A percentile compares a stretch with the other conserved stretches of the same genome.
phyloP scores from a whole-genome alignment of 1,140 invertebrate species.

The Orius insidiosus region DNA sequence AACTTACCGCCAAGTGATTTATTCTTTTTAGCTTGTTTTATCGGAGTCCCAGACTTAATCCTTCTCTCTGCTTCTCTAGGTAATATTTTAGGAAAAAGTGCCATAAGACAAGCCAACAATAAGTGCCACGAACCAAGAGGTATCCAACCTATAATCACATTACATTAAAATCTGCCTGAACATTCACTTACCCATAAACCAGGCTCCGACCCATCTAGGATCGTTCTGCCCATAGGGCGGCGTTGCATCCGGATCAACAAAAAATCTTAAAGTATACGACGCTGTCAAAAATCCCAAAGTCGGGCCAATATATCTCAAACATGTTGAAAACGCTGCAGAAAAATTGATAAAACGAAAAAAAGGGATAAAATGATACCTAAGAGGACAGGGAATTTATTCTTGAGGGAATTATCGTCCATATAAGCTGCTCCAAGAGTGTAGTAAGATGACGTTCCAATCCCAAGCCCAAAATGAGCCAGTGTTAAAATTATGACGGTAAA shows the following conservation, averaged over 20 bases:
- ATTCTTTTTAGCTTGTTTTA: background rate
- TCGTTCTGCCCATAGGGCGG: constrained; percentile 21
- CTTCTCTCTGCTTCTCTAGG: constrained; percentile 17
- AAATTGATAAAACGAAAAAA: background rate
- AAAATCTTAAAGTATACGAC: constrained; percentile 17
- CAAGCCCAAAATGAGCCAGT: constrained; percentile 11
- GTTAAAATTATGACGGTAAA: constrained; percentile 15
- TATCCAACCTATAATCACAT: constrained; percentile 19
- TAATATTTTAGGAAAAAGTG: constrained; percentile 18
- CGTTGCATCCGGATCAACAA: constrained; percentile 14
- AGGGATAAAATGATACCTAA: constrained; percentile 15
- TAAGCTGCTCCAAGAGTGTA: constrained; percentile 23
- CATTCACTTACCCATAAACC: constrained; percentile 29
- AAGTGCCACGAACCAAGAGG: constrained; percentile 16
- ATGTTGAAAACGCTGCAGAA: constrained; percentile 21
- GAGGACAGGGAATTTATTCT: constrained; percentile 20
- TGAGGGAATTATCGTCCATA: constrained; percentile 23
- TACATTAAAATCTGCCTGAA: too few relatives aligned
- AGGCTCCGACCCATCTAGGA: constrained; percentile 27
- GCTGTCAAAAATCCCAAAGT: constrained; percentile 22
- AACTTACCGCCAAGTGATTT: too few relatives aligned
- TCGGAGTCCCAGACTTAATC: background rate
- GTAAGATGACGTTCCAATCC: constrained; percentile 21
- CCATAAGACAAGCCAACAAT: constrained; percentile 14
- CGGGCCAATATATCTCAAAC: constrained; percentile 24